These are phyloP conservation scores for Antheraea pernyi DNA, from an alignment of 1,140 invertebrate species.

Conservation along the genomic window DNA sequence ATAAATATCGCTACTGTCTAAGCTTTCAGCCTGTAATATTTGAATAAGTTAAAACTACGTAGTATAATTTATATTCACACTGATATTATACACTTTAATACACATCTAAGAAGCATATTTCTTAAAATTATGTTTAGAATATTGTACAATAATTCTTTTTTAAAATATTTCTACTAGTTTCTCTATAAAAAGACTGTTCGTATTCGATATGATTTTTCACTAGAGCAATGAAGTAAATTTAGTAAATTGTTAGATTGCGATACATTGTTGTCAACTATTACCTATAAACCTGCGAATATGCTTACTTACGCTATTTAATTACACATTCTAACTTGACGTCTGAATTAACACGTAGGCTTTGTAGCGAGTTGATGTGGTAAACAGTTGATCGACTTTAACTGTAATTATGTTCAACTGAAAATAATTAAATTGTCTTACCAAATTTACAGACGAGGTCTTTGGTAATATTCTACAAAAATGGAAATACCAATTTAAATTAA, in stretches of 20 bases:
- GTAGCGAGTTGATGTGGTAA: slow-evolving; percentile 2
- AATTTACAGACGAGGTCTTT: slow-evolving; percentile 5
- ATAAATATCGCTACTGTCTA: too few species aligned
- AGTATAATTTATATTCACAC: too few species aligned
- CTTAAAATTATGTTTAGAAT: too few species aligned
- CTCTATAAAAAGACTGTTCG: neutral
- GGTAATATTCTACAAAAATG: neutral
- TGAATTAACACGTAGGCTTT: slow-evolving; percentile 18
- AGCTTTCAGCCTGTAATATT: too few species aligned
- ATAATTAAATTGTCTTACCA: slow-evolving; percentile 25
- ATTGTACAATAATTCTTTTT: too few species aligned
- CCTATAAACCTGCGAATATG: neutral
- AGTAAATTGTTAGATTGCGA: neutral
- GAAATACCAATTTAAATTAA: neutral
- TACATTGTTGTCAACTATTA: neutral
- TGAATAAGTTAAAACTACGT: too few species aligned
- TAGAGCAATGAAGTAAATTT: neutral
- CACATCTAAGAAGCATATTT: too few species aligned
- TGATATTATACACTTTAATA: too few species aligned
- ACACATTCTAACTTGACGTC: neutral
- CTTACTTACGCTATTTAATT: slow-evolving; percentile 9
- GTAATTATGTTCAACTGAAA: slow-evolving; percentile 21
- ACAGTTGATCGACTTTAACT: slow-evolving; percentile 16
- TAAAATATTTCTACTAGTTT: neutral
- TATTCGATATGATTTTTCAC: neutral